These are phyloP conservation scores for Polietes domitor DNA, from an alignment of 2,888 invertebrate genomes.

Conservation along the genomic window DNA sequence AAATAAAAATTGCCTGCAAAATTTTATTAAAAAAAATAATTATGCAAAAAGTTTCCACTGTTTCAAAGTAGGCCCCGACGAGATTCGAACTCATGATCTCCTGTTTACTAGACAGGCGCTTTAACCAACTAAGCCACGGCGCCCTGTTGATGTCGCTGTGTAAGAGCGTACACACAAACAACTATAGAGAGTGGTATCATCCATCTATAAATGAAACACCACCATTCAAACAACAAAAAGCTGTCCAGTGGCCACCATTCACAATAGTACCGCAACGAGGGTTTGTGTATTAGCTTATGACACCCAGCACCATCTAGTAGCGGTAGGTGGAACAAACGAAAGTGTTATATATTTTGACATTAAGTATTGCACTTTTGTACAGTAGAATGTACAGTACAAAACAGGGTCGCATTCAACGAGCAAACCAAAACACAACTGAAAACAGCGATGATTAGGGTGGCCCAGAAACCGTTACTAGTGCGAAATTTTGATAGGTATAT, in stretches of 20 bases:
- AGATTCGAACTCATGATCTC: conserved; percentile 81
- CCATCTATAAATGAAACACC: background rate
- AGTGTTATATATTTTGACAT: too few relatives aligned
- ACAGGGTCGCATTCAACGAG: too few relatives aligned
- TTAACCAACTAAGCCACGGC: conserved; percentile 81
- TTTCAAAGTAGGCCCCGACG: conserved; percentile 77
- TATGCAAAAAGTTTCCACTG: background rate
- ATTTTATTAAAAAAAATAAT: background rate
- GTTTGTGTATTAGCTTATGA: background rate
- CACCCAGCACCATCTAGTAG: background rate
- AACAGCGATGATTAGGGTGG: too few relatives aligned
- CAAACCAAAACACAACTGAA: too few relatives aligned
- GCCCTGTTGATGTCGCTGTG: conserved; percentile 63
- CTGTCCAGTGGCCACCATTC: background rate
- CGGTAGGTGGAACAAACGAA: background rate
- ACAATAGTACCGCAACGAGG: background rate
- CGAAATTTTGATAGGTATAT: too few relatives aligned
- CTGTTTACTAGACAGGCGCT: conserved; percentile 81
- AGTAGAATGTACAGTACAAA: too few relatives aligned
- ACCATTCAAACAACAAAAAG: background rate
- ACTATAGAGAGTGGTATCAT: background rate
- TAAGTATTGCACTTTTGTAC: too few relatives aligned
- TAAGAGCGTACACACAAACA: background rate
- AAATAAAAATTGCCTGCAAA: background rate
- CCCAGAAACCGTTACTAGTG: too few relatives aligned